phyloP scores from a whole-genome alignment of 1,140 invertebrate genomes.

The Eriosoma lanigerum region DNA sequence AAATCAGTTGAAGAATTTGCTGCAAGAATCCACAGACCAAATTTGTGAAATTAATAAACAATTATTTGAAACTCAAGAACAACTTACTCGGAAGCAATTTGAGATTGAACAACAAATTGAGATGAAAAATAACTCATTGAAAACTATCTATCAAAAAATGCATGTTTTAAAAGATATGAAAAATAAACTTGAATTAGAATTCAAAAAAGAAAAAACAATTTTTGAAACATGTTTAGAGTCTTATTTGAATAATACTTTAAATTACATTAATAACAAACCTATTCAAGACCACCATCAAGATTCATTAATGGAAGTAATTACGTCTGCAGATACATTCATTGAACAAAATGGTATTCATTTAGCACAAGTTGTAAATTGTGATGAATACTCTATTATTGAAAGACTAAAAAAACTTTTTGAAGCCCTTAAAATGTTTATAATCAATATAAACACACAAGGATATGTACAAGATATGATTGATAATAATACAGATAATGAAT shows the following conservation, averaged over 20 bases:
- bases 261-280: not conserved
- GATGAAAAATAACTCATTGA: slow-evolving; percentile 6
- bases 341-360: slow-evolving; percentile 47
- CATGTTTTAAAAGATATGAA: slow-evolving; percentile 27
- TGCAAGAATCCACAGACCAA: not conserved
- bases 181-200: not conserved
- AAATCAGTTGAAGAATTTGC: not conserved
- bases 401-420: slow-evolving; percentile 44
- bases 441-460: slow-evolving; percentile 28
- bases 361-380: slow-evolving; percentile 14
- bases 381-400: slow-evolving; percentile 42
- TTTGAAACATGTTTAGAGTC: slow-evolving; percentile 6
- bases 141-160: slow-evolving; percentile 5
- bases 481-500: not conserved
- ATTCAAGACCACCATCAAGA: not conserved
- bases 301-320: slow-evolving; percentile 44
- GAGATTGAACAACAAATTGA: slow-evolving; percentile 16
- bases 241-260: slow-evolving; percentile 1
- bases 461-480: not conserved
- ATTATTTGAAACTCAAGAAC: slow-evolving; percentile 3
- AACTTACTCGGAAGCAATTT: not conserved
- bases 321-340: slow-evolving; percentile 41
- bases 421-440: slow-evolving; percentile 42
- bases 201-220: slow-evolving; percentile 2
- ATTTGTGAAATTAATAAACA: not conserved